Base-by-base conservation (phyloP, 2,113 vertebrate species). In the Xiphophorus maculatus region DNA sequence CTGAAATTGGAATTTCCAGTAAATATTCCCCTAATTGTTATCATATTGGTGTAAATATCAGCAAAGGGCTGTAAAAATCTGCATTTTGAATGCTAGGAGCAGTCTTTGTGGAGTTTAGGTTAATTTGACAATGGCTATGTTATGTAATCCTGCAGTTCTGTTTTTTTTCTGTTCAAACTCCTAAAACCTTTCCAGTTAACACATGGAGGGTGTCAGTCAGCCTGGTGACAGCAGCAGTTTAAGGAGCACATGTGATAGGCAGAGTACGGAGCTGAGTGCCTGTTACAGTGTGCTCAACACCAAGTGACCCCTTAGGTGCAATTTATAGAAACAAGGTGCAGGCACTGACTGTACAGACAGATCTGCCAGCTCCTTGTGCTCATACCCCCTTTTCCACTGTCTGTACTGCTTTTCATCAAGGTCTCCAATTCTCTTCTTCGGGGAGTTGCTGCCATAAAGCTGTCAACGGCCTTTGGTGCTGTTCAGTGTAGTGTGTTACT, bases 251-350 rank as follows among this genome's bases (percentile, higher is more conserved):
- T 91, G 87, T 85, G 91, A 90, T 74, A 71, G 62, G 79, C 71
- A 69, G 76, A 69, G 66, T 32, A 29, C 44, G 69, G 77, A 84
- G 54, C 33, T 73, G 69, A 32, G 69, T 71, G 64, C 63, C 42
- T 79, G 88, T 92, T 88, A 89, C 88, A 82, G 79, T 88, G 92
- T 94, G 83, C 92, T 83, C 81, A 91, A 90, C 89, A 90, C 84
- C 82, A 80, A 92, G 87, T 93, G 91, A 93, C 91, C 90, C 89
- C 84, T 91, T 88, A 80, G 88, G 85, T 89, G 92, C 92, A 94
- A 93, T 95, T 95, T 94, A 93, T 95, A 94, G 93, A 93, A 92
- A 79, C 87, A 85, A 88, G 87, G 83, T 88, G 80, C 88, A 85
- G 80, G 83, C 86, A 76, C 82, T 89, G 72, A 74, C 88, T 90